Conservation (phyloP, 35 echinoderm and acorn worm species). For the Heliocidaris tuberculata region DNA sequence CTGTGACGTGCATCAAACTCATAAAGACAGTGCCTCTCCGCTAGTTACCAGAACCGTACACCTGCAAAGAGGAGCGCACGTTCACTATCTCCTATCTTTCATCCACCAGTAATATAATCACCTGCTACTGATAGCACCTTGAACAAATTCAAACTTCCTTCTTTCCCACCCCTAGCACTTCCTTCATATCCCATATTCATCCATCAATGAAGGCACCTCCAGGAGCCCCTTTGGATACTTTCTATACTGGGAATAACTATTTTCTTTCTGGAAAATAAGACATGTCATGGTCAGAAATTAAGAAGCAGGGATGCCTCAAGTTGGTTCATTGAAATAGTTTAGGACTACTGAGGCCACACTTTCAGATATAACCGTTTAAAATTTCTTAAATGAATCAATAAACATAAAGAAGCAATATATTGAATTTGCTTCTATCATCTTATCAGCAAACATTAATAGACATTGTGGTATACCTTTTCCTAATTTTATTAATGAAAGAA, state of each 20-base stretch:
- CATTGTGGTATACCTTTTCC: no score
- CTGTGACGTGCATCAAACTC: no score
- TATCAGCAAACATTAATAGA: no score
- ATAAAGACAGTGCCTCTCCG: not conserved
- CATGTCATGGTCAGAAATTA: not conserved
- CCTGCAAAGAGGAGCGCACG: not conserved
- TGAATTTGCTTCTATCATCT: no score
- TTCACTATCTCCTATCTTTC: not conserved
- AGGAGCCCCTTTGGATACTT: not conserved
- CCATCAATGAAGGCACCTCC: not conserved
- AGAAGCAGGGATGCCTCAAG: not conserved
- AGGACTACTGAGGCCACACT: not conserved
- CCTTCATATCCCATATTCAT: not conserved
- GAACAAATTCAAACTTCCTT: conserved; percentile 2
- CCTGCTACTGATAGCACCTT: not conserved
- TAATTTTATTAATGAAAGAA: no score
- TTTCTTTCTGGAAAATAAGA: not conserved
- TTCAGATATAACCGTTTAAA: not conserved
- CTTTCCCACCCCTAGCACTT: not conserved
- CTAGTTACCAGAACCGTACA: not conserved
- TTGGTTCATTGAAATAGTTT: not conserved
- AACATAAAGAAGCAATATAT: not conserved
- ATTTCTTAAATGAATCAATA: not conserved
- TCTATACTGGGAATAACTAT: not conserved
- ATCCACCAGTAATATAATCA: not conserved